A percentile compares a stretch with the other conserved stretches of the same genome.
Conservation (phyloP, 1,140 invertebrate genomes). For the Penaeus indicus region DNA sequence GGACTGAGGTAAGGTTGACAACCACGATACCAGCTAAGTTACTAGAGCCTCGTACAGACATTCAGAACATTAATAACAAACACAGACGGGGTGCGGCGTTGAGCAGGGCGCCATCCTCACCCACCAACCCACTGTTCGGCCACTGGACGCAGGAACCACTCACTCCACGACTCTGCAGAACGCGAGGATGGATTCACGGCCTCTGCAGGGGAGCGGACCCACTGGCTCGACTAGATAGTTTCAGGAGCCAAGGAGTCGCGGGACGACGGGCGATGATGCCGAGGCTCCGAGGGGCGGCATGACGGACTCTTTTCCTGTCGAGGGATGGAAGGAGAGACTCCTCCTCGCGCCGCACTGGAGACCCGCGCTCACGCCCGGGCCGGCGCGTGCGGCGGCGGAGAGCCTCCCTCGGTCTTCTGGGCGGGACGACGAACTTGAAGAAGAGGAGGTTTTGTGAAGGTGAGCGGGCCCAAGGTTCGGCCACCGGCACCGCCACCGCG, state of each 20-base stretch:
- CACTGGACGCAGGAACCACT: constrained; percentile 26
- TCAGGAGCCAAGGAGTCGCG: no score
- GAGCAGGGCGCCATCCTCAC: constrained; percentile 25
- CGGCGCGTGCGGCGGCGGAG: not conserved
- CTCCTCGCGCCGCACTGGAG: not conserved
- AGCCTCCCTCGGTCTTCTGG: not conserved
- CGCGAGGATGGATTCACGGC: not conserved
- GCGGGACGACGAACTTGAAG: not conserved
- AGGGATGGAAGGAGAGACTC: no score
- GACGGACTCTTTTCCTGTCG: no score
- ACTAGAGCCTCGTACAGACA: constrained; percentile 61
- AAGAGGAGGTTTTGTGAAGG: constrained; percentile 5
- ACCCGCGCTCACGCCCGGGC: constrained; percentile 14
- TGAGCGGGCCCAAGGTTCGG: not conserved
- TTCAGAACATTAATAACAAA: constrained; percentile 62
- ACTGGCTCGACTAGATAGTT: no score
- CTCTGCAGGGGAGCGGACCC: no score
- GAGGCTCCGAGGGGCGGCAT: not conserved
- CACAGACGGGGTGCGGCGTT: constrained; percentile 51
- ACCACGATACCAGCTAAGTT: constrained; percentile 55
- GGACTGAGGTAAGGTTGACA: constrained; percentile 19
- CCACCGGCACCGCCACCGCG: not conserved
- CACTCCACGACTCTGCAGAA: constrained; percentile 12
- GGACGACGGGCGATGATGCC: not conserved
- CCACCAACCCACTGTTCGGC: constrained; percentile 36